Percentiles rank a stretch among this genome's conserved stretches.
Conservation (phyloP, 2,888 invertebrate genomes). For the Hydropsyche betteni region DNA sequence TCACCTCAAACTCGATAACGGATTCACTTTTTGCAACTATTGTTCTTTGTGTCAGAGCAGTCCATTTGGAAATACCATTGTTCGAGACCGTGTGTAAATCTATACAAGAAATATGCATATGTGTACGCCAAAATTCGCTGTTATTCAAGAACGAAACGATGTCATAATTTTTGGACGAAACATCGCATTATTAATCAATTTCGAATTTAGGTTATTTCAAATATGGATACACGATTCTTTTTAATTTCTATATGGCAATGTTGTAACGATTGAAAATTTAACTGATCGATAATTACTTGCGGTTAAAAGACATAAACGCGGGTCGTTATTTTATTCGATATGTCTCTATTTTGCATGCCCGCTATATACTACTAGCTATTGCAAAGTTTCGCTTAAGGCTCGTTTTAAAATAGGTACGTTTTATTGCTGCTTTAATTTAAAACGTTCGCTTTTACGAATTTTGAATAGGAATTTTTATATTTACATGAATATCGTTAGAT, state of each 20-base stretch:
- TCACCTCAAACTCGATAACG: not conserved
- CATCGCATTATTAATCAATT: not conserved
- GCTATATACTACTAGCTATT: not conserved
- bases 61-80: not conserved
- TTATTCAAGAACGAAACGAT: no score
- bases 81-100: conserved; percentile 8
- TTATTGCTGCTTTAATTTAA: not conserved
- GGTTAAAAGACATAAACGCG: not conserved
- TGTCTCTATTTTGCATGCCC: conserved; percentile 19
- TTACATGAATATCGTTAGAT: not conserved
- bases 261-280: no score
- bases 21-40: conserved; percentile 9
- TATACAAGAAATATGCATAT: no score
- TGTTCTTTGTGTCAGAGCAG: no score
- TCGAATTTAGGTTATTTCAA: not conserved
- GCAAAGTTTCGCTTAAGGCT: not conserved
- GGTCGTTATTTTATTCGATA: conserved; percentile 1
- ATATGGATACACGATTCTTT: not conserved
- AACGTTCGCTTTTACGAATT: not conserved
- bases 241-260: no score
- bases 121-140: no score
- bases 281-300: not conserved
- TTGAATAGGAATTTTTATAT: not conserved
- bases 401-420: not conserved
- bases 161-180: not conserved